Percentiles rank a stretch among this genome's conserved stretches.
phyloP scores from a whole-genome alignment of 1,140 invertebrate species.

The Ectropis grisescens region DNA sequence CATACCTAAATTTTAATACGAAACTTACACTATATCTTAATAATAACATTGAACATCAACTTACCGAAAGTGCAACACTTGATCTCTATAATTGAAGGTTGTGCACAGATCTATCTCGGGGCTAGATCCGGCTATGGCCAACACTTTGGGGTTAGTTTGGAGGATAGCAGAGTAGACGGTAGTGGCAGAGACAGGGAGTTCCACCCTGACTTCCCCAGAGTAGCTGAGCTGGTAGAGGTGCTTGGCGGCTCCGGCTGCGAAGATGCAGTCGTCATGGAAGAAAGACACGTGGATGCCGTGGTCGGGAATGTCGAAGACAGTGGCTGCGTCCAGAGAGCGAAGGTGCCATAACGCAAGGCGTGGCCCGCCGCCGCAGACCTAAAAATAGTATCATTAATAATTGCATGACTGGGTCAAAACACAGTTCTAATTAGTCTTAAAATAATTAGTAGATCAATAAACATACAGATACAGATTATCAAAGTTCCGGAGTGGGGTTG shows the following conservation, averaged over 20 bases:
- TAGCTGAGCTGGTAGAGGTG: conserved; percentile 84
- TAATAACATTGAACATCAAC: no score
- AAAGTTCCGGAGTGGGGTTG: no score
- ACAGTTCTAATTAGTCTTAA: no score
- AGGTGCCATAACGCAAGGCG: conserved; percentile 85
- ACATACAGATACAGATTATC: no score
- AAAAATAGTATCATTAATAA: conserved; percentile 5
- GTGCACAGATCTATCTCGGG: conserved; percentile 87
- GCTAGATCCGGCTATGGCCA: conserved; percentile 84
- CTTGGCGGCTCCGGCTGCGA: conserved; percentile 81
- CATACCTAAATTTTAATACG: no score
- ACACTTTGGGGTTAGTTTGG: conserved; percentile 77
- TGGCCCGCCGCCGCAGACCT: conserved; percentile 91
- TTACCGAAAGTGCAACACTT: conserved; percentile 73
- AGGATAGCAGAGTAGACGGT: conserved; percentile 80
- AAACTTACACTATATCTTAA: no score
- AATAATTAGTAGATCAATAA: no score
- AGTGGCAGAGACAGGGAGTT: conserved; percentile 84
- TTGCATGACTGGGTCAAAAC: neutral
- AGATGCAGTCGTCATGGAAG: conserved; percentile 84
- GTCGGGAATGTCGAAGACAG: conserved; percentile 79
- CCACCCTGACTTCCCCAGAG: conserved; percentile 80
- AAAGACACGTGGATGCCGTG: conserved; percentile 81
- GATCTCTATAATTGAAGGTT: conserved; percentile 86
- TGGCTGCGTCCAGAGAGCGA: conserved; percentile 79